phyloP scores from a whole-genome alignment of 2,888 invertebrate genomes.

The Ophioninae sp. region DNA sequence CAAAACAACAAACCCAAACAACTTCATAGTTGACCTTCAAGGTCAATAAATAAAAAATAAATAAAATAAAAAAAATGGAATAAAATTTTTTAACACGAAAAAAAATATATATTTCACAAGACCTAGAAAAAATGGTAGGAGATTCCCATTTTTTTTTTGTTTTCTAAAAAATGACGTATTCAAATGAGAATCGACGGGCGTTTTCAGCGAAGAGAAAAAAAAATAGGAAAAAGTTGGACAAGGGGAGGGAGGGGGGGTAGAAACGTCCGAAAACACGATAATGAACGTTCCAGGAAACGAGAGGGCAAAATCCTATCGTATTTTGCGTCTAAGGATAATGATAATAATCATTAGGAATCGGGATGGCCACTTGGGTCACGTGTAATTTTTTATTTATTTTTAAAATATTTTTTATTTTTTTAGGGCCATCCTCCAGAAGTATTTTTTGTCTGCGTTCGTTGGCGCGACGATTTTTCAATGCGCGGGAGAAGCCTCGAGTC shows the following conservation, averaged over 20 bases:
- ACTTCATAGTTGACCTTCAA: too few relatives aligned
- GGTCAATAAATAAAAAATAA: too few relatives aligned
- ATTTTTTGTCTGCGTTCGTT: constrained; percentile 63
- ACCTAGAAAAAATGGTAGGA: too few relatives aligned
- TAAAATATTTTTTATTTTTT: constrained; percentile 64
- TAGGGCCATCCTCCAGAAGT: constrained; percentile 69
- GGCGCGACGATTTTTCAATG: background rate
- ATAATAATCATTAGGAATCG: constrained; percentile 78
- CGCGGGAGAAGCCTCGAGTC: constrained; percentile 9
- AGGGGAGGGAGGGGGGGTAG: constrained; percentile 50
- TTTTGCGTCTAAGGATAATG: constrained; percentile 67
- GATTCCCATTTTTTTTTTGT: too few relatives aligned
- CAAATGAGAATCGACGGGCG: constrained; percentile 71
- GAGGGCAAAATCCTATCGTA: constrained; percentile 60
- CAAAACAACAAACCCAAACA: too few relatives aligned
- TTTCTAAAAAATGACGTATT: constrained; percentile 73
- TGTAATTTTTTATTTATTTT: too few relatives aligned
- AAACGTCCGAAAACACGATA: constrained; percentile 64
- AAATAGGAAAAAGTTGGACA: constrained; percentile 12
- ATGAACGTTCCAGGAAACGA: constrained; percentile 76
- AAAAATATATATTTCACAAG: too few relatives aligned
- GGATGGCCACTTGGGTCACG: constrained; percentile 75
- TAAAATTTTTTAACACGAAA: too few relatives aligned
- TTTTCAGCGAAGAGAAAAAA: constrained; percentile 5
- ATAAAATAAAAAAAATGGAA: too few relatives aligned